phyloP scores from a whole-genome alignment of 2,113 vertebrate species.

The Pristiophorus japonicus region DNA sequence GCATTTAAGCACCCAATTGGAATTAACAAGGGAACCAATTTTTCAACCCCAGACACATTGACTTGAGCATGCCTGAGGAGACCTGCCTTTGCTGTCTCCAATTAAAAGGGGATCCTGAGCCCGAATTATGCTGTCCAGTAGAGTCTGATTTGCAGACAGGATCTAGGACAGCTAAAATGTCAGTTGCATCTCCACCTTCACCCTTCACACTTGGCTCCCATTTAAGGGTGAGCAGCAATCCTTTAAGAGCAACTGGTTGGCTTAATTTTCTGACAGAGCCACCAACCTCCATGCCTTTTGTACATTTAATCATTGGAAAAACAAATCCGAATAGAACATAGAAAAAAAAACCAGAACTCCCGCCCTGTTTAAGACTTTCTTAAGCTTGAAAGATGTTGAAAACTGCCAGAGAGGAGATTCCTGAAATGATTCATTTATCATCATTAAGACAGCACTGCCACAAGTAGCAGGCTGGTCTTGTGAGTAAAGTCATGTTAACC shows the following conservation, averaged over 20 bases:
- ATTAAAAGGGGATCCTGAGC: no score
- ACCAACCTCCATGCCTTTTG: neutral
- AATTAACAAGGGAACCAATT: neutral
- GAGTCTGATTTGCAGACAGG: neutral
- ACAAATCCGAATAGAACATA: neutral
- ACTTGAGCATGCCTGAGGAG: no score
- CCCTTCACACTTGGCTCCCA: neutral
- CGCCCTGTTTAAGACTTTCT: neutral
- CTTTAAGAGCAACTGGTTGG: neutral
- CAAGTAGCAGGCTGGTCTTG: neutral
- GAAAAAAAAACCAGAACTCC: neutral
- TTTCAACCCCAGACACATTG: no score
- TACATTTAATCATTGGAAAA: neutral
- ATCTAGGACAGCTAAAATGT: neutral
- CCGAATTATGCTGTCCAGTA: neutral
- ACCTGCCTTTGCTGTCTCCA: no score
- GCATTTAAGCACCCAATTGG: neutral
- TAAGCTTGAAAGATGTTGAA: neutral
- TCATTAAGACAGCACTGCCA: neutral
- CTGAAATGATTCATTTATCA: neutral
- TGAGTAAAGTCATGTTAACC: neutral
- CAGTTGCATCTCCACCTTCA: neutral
- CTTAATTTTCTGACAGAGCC: neutral
- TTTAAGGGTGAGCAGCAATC: neutral
- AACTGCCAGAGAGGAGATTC: neutral